phyloP scores from a whole-genome alignment of 2,113 vertebrate species.

The Lasiurus cinereus region DNA sequence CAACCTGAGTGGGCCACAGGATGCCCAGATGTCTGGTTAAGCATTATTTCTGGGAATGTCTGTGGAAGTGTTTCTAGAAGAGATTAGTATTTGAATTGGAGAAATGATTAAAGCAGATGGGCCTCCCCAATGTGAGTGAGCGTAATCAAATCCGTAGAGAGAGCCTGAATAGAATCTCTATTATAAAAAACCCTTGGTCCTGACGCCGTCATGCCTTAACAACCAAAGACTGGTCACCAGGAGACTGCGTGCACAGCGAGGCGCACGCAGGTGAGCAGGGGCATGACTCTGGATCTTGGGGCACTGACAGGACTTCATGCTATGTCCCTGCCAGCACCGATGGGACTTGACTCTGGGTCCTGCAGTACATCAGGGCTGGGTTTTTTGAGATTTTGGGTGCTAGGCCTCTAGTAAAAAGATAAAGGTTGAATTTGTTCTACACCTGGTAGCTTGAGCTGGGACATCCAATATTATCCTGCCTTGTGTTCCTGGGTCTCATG shows the following conservation, averaged over 20 bases:
- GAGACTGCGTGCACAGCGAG: no score
- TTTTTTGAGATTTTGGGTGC: no score
- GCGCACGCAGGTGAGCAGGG: no score
- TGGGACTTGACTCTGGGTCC: no score
- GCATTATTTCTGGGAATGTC: not conserved
- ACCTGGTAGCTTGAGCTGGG: not conserved
- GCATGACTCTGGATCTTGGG: no score
- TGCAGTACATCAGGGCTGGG: no score
- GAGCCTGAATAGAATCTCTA: not conserved
- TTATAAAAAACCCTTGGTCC: no score
- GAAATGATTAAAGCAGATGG: slow-evolving; percentile 36
- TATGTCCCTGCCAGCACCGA: no score
- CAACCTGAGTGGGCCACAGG: not conserved
- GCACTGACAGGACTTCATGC: no score
- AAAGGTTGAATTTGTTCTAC: not conserved
- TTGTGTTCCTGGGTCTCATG: not conserved
- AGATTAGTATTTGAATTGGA: slow-evolving; percentile 20
- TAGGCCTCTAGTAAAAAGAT: not conserved
- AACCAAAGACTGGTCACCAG: no score
- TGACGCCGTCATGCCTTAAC: no score
- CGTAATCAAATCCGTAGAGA: not conserved
- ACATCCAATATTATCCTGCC: not conserved
- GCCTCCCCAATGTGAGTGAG: not conserved
- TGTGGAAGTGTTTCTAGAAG: not conserved
- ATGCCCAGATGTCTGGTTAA: not conserved